These are phyloP conservation scores for Chelonus insularis DNA, from an alignment of 1,140 invertebrate genomes.

Conservation along the genomic window DNA sequence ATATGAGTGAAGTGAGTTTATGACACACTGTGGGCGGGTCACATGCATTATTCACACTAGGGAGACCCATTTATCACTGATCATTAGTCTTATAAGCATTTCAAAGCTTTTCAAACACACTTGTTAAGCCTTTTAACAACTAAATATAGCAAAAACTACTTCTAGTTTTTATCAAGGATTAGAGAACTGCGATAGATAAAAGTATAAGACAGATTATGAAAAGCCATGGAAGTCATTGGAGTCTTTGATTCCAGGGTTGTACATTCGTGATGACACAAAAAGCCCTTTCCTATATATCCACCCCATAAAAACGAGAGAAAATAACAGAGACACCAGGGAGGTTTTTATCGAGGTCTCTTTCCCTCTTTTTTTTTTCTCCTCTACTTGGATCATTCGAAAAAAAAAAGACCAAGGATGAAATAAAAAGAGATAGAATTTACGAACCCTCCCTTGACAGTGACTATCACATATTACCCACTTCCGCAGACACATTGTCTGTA, in stretches of 20 bases:
- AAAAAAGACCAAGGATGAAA: slow-evolving; percentile 8
- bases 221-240: background rate
- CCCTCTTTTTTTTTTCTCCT: background rate
- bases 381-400: background rate
- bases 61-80: slow-evolving; percentile 13
- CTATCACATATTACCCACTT: slow-evolving; percentile 42
- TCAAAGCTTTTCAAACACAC: no score
- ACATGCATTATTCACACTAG: slow-evolving; percentile 48
- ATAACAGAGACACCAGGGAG: slow-evolving; percentile 8
- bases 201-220: background rate
- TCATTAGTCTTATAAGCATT: slow-evolving; percentile 2
- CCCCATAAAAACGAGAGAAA: background rate
- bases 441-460: slow-evolving; percentile 18
- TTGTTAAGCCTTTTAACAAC: no score
- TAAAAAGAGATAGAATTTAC: slow-evolving; percentile 13
- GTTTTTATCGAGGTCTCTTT: slow-evolving; percentile 17
- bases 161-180: no score
- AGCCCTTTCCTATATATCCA: no score
- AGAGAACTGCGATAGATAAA: no score
- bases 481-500: slow-evolving; percentile 55
- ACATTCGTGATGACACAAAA: background rate
- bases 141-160: no score
- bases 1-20: background rate
- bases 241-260: background rate
- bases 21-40: slow-evolving; percentile 50